A percentile compares a stretch with the other conserved stretches of the same genome.
Evolutionary conservation across 2,888 invertebrate genomes (phyloP).

Genomic region (Macroteleia sp.): DNA sequence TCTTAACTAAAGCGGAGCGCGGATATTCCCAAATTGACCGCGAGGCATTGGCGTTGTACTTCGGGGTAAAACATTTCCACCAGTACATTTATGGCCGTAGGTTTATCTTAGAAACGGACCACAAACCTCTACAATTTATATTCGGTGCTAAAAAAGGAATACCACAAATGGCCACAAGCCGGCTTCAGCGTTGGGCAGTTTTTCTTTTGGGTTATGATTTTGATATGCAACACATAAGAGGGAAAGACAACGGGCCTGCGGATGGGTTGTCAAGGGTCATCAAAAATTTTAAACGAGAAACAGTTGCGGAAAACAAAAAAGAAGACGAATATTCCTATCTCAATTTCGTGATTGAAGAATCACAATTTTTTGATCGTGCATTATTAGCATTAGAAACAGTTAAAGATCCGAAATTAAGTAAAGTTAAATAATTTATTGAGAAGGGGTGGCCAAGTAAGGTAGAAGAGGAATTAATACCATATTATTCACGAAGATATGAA

Average conservation of each 20-base stretch:
- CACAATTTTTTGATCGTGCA: background rate
- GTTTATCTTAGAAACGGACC: background rate
- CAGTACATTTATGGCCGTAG: background rate
- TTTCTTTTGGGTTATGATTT: conserved; percentile 63
- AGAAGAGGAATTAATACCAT: background rate
- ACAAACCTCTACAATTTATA: conserved; percentile 26
- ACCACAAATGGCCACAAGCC: conserved; percentile 61
- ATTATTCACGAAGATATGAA: background rate
- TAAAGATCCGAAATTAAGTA: background rate
- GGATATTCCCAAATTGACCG: conserved; percentile 65
- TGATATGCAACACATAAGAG: conserved; percentile 2
- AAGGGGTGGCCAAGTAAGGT: conserved; percentile 19
- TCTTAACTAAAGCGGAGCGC: conserved; percentile 72
- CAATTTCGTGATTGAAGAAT: conserved; percentile 17
- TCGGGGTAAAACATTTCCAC: background rate
- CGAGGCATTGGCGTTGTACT: conserved; percentile 33
- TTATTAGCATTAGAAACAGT: background rate
- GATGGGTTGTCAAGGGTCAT: conserved; percentile 4
- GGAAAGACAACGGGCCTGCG: background rate
- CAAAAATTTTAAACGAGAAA: background rate
- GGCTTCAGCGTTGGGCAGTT: conserved; percentile 52
- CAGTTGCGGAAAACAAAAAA: background rate
- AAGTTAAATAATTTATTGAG: background rate
- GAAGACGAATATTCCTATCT: conserved; percentile 22
- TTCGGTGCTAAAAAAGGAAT: conserved; percentile 62